Evolutionary conservation across 2,113 vertebrate species (phyloP), one percentile per base, ranked within the genome.

Genomic region (Ranitomeya variabilis): DNA sequence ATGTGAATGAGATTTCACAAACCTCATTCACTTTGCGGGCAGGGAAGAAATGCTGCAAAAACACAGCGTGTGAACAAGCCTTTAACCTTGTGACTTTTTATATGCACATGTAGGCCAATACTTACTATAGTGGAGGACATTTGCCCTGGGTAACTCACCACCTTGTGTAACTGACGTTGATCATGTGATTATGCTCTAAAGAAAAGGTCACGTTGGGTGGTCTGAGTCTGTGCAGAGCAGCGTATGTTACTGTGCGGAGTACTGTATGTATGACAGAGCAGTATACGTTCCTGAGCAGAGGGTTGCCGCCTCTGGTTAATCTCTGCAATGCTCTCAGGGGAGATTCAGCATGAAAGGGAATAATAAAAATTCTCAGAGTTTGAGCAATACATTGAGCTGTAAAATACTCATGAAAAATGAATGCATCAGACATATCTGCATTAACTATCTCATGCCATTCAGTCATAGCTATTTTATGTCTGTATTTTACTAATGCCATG

Each of bases 371-470:
- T 85, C 14, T 79, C 45, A 67, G 73, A 66, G 82, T 60, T 84
- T 23, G 69, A 82, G 78, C 54, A 88, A 31, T 82, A 60, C 74
- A 83, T 83, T 76, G 87, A 88, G 73, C 82, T 85, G 73, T 89
- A 89, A 89, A 84, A 79, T 85, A 67, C 73, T 89, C 87, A 89
- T 85, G 62, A 85, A 85, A 85, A 78, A 89, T 89, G 74, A 76
- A 85, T 89, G 81, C 51, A 59, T 81, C 51, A 64, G 55, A 66
- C 45, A 66, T 31, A 60, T 83, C 57, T 67, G 45, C 52, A 54
- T 88, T 76, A 73, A 88, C 52, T 26, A 80, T 80, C 37, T 87
- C 85, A 21, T 87, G 45, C n/a, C 51, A 21, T 85, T 74, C 31
- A 78, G 55, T 15, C 69, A 51, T 51, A 45, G 69, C 55, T 74